Evolutionary conservation across 2,797 vertebrate species (phyloP), one percentile per base, ranked within the genome.

Genomic region (Falco berigora): DNA sequence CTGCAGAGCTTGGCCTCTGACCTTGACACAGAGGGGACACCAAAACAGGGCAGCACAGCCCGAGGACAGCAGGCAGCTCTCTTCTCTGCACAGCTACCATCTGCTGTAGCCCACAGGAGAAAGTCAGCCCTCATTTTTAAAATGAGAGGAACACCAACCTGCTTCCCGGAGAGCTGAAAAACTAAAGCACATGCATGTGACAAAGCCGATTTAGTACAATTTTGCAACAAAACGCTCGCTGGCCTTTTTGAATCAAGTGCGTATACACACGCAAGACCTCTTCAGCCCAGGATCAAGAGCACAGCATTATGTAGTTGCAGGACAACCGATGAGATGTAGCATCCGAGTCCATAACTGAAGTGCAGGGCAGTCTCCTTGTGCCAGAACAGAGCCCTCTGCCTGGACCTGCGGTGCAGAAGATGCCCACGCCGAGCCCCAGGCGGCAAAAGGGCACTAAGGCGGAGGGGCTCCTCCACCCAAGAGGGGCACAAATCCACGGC

Each of bases 401-500:
- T 42, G 27, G 8, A 62, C 12, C 14, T 50, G 16, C 9, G 8
- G 22, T 18, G 15, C 8, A 77, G 46, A 75, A 86, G 28, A n/a
- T 3, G 3, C 3, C 46, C 5, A 3, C 14, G 7, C 8, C 32
- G 61, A 82, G 32, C 18, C 25, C 17, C 28, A 22, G 8, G 23
- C 5, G 2, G 11, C 20, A 10, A 38, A 73, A 67, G 16, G 8
- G 2, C 24, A 55, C 73, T 7, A 40, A 44, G 1, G 1, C 9
- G 16, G 4, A 50, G 24, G 32, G 9, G 8, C 10, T 21, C 50
- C 42, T 66, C 32, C 18, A 30, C 6, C 32, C 10, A 30, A 42
- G 8, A 49, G 1, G 1, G 1, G 8, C 2, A 1, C 7, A 4
- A 74, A 42, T 17, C 34, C 5, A 0, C 5, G 21, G 27, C 52